A percentile compares a stretch with the other conserved stretches of the same genome.
Evolutionary conservation across 1,140 invertebrate genomes (phyloP).

Genomic region (Gerris buenoi): DNA sequence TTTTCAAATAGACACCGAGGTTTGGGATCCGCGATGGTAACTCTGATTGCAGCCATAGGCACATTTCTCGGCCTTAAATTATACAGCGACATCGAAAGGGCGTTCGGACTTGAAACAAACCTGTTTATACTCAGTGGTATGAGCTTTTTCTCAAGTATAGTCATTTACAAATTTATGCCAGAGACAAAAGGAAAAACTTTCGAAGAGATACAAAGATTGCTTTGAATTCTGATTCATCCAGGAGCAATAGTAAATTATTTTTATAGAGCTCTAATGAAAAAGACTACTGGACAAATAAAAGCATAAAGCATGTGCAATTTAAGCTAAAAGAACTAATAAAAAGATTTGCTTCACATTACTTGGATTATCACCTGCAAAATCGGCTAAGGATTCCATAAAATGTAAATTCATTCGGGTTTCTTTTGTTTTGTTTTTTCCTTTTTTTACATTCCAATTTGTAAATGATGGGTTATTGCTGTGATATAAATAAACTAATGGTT

Average conservation of each 20-base stretch:
- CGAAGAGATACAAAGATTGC: not conserved
- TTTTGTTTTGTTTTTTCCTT: no score
- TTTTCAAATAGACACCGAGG: not conserved
- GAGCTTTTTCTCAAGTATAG: not conserved
- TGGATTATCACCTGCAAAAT: no score
- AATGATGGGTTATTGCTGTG: no score
- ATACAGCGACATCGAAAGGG: not conserved
- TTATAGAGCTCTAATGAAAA: no score
- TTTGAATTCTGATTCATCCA: not conserved
- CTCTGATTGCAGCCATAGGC: not conserved
- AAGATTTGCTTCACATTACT: no score
- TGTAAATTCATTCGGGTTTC: no score
- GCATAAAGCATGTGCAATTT: no score
- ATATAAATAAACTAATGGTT: no score
- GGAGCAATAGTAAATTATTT: not conserved
- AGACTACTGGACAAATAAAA: no score
- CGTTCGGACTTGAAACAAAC: not conserved
- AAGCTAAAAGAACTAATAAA: no score
- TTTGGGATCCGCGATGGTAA: not conserved
- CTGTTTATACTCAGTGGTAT: not conserved
- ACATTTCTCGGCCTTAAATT: not conserved
- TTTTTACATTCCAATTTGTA: no score
- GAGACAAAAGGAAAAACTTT: constrained; percentile 3
- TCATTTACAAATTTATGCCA: not conserved
- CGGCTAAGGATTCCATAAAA: no score